A percentile compares a stretch with the other conserved stretches of the same genome.
phyloP scores from a whole-genome alignment of 1,140 invertebrate species.

The Chymomyza costata region DNA sequence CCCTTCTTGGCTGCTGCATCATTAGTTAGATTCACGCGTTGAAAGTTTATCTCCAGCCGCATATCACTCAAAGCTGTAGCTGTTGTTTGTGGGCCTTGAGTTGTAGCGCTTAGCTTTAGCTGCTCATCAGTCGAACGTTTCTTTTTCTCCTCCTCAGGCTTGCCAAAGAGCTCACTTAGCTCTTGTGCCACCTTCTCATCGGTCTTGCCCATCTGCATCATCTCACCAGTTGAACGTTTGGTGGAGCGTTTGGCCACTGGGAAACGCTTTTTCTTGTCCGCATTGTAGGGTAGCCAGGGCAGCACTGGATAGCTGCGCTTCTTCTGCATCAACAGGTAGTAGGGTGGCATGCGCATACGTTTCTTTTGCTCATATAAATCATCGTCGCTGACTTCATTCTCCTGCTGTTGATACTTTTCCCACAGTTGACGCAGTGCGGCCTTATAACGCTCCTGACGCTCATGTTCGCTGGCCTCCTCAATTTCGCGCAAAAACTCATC shows the following conservation, averaged over 20 bases:
- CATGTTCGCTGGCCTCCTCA: slow-evolving; percentile 74
- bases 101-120: slow-evolving; percentile 46
- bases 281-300: slow-evolving; percentile 70
- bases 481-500: slow-evolving; percentile 78
- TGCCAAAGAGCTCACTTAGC: slow-evolving; percentile 76
- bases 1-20: slow-evolving; percentile 27
- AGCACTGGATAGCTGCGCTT: slow-evolving; percentile 67
- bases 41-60: slow-evolving; percentile 60
- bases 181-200: slow-evolving; percentile 73
- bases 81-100: slow-evolving; percentile 26
- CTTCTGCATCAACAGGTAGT: slow-evolving; percentile 76
- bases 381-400: slow-evolving; percentile 71
- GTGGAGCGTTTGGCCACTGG: slow-evolving; percentile 79
- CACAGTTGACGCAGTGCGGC: slow-evolving; percentile 78
- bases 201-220: slow-evolving; percentile 43
- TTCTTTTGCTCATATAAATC: slow-evolving; percentile 75
- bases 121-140: slow-evolving; percentile 75
- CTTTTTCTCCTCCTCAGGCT: slow-evolving; percentile 76
- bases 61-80: slow-evolving; percentile 55
- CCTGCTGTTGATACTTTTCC: slow-evolving; percentile 78
- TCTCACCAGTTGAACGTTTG: slow-evolving; percentile 29
- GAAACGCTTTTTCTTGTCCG: slow-evolving; percentile 78
- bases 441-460: slow-evolving; percentile 77
- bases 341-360: slow-evolving; percentile 77
- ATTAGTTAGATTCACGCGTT: slow-evolving; percentile 49